These are phyloP conservation scores for Takifugu bimaculatus DNA, from an alignment of 2,113 vertebrate species.

Conservation along the genomic window DNA sequence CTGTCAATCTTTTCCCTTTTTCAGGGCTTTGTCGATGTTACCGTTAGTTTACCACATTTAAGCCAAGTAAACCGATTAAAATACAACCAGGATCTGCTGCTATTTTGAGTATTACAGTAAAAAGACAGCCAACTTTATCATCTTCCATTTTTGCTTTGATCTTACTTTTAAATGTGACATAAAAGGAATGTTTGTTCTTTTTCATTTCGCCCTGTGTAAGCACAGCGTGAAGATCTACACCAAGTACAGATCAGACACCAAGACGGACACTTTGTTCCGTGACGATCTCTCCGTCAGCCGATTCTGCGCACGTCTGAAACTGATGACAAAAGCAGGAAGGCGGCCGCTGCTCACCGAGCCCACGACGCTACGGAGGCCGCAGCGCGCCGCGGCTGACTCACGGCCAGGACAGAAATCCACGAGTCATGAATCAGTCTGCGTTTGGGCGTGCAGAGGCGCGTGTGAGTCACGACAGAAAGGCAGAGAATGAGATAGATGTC, in stretches of 20 bases:
- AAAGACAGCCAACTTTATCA: no score
- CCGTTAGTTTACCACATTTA: no score
- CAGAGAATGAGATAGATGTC: slow-evolving; percentile 15
- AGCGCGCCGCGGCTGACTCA: slow-evolving; percentile 60
- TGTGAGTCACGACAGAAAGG: slow-evolving; percentile 54
- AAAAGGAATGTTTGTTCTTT: background rate
- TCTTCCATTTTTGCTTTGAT: background rate
- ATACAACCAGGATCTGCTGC: no score
- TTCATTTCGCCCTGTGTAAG: background rate
- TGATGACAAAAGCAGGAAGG: slow-evolving; percentile 52
- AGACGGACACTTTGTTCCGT: background rate
- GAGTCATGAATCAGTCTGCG: slow-evolving; percentile 66
- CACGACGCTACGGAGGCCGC: slow-evolving; percentile 60
- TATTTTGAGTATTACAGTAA: no score
- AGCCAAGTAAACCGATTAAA: no score
- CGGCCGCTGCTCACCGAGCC: slow-evolving; percentile 50
- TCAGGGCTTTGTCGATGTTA: no score
- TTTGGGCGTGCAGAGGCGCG: slow-evolving; percentile 58
- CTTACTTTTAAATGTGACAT: background rate
- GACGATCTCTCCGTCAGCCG: background rate
- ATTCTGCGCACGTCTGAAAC: slow-evolving; percentile 12
- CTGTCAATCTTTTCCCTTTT: no score
- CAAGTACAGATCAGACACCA: background rate
- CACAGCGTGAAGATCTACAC: background rate
- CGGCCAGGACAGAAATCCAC: slow-evolving; percentile 52